Base-by-base conservation (phyloP, 2,888 invertebrate species). In the Chirona hameri region DNA sequence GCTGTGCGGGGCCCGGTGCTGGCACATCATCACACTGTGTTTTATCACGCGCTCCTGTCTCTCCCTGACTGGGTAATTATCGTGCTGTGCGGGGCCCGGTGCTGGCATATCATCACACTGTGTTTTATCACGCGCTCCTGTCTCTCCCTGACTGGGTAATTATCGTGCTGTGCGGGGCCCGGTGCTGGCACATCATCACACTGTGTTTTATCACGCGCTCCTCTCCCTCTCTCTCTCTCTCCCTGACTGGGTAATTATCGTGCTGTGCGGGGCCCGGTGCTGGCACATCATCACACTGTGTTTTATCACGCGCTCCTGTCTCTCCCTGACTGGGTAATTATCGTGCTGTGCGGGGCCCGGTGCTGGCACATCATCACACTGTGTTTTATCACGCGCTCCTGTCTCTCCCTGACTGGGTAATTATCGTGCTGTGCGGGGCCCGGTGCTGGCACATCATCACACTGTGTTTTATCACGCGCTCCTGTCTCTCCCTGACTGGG, bases 401-500 rank as follows among this genome's bases (percentile, higher is more conserved):
- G 82, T 83, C 48, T 76, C 55, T n/a, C 83, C 39, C 39, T 39
- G 39, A 39, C 48, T 52, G 79, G 27, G 55, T 57, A 69, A 21
- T 27, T 48, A 52, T 29, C 24, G 52, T n/a, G 52, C 52, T 12
- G 52, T 52, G 52, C 52, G 15, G 69, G 21, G 21, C 69, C 15
- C 65, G n/a, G n/a, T n/a, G n/a, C n/a, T n/a, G n/a, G 27, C 15
- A 18, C 31, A 27, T 31, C 72, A 31, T 72, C 27, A 27, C 14
- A 27, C 72, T 9, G 0, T 18, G 31, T 29, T 29, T 15, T 72
- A 31, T 72, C n/a, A n/a, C 21, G 5, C 55, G 57, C 57, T 57
- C 72, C 82, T 82, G 82, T 83, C 48, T 76, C 55, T n/a, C 83
- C 39, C 39, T 39, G 39, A 39, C 48, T 52, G 79, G 27, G 55